Base-by-base conservation (phyloP, 2,797 vertebrate species). In the Pipistrellus pipistrellus region DNA sequence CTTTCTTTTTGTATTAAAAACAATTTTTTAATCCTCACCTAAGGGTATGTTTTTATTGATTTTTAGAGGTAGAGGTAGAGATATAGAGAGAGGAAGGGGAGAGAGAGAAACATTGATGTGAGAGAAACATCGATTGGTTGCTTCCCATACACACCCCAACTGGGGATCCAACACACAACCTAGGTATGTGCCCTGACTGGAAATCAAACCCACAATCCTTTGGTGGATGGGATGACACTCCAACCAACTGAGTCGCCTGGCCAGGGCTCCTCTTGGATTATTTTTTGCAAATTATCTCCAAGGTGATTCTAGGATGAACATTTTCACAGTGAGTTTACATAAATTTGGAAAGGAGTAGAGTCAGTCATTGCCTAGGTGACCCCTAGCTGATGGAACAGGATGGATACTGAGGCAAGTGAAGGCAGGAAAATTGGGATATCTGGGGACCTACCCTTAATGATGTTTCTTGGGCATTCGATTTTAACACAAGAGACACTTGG, bases 261-360 rank as follows among this genome's bases (percentile, higher is more conserved):
- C 64, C 64, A 66, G 30, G n/a, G 64, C 15, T 32, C 64, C 8
- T 66, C 64, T 66, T 66, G n/a, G 7, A 66, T 32, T 20, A 32
- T 6, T 85, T 91, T 93, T 84, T 62, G 25, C 41, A 94, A 88
- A 73, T 78, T 7, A 90, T 55, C 27, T 69, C 27, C 27, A 84
- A 55, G 38, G 38, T 68, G 57, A 80, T 90, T 76, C 78, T 23
- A 15, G 23, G 27, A 32, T 81, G 30, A 72, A 11, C 35, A 2
- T 35, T 91, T 82, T 44, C 86, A 32, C 17, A 20, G 1, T 32
- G 21, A 4, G 48, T 87, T 94, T 80, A 72, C 25, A 77, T 85
- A 53, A 13, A 51, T 48, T 75, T 53, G n/a, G 48, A 94, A 91
- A 96, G 69, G 15, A 87, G 38, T 9, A 51, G 9, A 75, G 18